Conservation (phyloP, 2,888 invertebrate genomes). For the Gari tellinella region DNA sequence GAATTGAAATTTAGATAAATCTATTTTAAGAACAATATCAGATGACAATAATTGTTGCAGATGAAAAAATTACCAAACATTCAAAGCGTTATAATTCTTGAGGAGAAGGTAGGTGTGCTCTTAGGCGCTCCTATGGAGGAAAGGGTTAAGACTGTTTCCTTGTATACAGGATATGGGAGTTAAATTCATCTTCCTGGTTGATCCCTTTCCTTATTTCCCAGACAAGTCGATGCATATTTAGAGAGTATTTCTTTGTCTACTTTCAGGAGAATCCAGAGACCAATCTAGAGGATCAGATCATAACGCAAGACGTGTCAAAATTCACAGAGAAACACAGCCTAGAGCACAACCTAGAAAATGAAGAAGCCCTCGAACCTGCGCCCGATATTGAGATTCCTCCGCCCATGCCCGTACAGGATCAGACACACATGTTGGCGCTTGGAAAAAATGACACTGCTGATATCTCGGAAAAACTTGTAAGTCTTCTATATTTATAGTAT, state of each 20-base stretch:
- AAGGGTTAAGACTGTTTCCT: too few relatives aligned
- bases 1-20: too few relatives aligned
- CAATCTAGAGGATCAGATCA: constrained; percentile 44
- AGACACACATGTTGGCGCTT: constrained; percentile 55
- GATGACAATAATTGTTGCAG: too few relatives aligned
- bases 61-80: too few relatives aligned
- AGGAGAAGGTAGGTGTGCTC: too few relatives aligned
- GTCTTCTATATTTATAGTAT: too few relatives aligned
- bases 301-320: constrained; percentile 41
- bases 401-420: constrained; percentile 90
- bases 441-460: constrained; percentile 46
- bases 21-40: too few relatives aligned
- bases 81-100: too few relatives aligned
- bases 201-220: too few relatives aligned
- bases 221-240: neutral
- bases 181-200: too few relatives aligned
- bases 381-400: constrained; percentile 93
- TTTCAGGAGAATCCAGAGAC: constrained; percentile 50
- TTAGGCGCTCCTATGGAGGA: too few relatives aligned
- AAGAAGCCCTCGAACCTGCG: constrained; percentile 73
- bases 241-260: neutral
- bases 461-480: constrained; percentile 62
- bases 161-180: too few relatives aligned
- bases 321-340: constrained; percentile 29
- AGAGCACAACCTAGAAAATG: constrained; percentile 43